A percentile compares a stretch with the other conserved stretches of the same genome.
Evolutionary conservation across 2,113 vertebrate genomes (phyloP).

Genomic region (Morone saxatilis): DNA sequence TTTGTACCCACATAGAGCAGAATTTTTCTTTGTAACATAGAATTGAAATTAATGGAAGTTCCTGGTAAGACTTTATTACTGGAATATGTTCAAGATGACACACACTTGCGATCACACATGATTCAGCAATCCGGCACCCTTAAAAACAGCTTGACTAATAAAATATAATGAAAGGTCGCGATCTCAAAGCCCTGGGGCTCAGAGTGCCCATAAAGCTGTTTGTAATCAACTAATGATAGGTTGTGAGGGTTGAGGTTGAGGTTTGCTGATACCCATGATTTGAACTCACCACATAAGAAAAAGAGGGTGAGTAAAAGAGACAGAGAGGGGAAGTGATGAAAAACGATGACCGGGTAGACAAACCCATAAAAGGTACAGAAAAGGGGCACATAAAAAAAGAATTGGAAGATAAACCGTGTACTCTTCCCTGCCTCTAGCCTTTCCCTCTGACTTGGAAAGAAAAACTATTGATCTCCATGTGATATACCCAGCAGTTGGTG

Average conservation of each 20-base stretch:
- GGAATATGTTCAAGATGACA: conserved; percentile 3
- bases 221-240: conserved; percentile 57
- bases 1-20: conserved; percentile 7
- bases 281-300: conserved; percentile 11
- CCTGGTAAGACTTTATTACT: not conserved
- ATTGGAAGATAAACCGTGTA: not conserved
- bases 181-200: conserved; percentile 4
- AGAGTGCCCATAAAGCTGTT: conserved; percentile 27
- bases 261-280: conserved; percentile 19
- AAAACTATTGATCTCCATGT: conserved; percentile 40
- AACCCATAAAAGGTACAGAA: not conserved
- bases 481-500: not conserved
- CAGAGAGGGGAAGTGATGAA: not conserved
- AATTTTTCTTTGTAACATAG: not conserved
- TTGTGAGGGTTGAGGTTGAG: not conserved
- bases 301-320: not conserved
- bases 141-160: conserved; percentile 23
- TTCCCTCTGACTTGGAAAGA: not conserved
- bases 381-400: not conserved
- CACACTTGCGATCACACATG: not conserved
- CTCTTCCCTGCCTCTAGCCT: not conserved
- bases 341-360: not conserved
- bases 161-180: conserved; percentile 49
- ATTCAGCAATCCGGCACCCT: conserved; percentile 1
- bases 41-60: not conserved